Percentiles rank a stretch among this genome's conserved stretches.
Conservation (phyloP, 2,113 vertebrate genomes). For the chimpanzee (Pan troglodytes) region NHGRI_mPanTro3-v2.1_pri NC_072404.2:170950501-170951000, state of each 20-base stretch:
- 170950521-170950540: accelerated
- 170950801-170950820: accelerated
- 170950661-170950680: accelerated
- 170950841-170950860: accelerated
- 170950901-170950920: no score
- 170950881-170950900: no score
- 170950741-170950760: accelerated
- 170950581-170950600: neutral
- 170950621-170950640: accelerated
- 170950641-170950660: accelerated
- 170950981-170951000: no score
- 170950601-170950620: accelerated
- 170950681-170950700: accelerated
- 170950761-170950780: accelerated
- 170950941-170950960: accelerated
- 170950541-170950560: accelerated
- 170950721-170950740: no score
- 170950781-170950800: accelerated
- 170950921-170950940: accelerated
- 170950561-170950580: neutral
- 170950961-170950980: neutral
- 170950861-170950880: neutral
- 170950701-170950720: neutral
- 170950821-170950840: neutral
- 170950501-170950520: accelerated